Evolutionary conservation across 23 tunicate genomes (phyloP), one percentile per base, ranked within the genome.

Genomic region (Diplosoma virens): DNA sequence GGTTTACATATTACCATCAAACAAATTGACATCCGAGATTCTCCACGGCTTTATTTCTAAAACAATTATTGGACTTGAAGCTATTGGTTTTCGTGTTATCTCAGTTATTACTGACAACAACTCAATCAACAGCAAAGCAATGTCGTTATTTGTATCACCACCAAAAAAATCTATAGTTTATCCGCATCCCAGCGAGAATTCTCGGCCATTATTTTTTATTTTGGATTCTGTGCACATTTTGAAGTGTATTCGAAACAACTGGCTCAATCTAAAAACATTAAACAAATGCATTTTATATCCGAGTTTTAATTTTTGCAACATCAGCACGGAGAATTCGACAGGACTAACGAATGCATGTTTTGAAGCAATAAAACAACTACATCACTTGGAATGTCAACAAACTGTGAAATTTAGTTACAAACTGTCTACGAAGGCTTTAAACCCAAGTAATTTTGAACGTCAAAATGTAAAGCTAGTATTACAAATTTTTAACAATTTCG

Each of bases 241-340:
- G 3, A 67, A 67, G 74, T 67, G 74, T 52, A 67, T 67, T 18
- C 27, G 74, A n/a, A 67, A 67, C 28, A 67, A 67, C 36, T 67
- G 74, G 74, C 52, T 67, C 2, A 67, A 67, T 21, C 74, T 34
- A 67, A 67, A 67, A 67, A 34, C 52, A 29, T 6, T 5, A 7
- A 23, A 23, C 7, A 22, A 27, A 34, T 67, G 74, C 23, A 34
- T 67, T n/a, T 25, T 34, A 2, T 67, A 34, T 67, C 74, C 74
- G 3, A 17, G 28, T 34, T 67, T 67, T 24, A 67, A 67, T 5
- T 67, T n/a, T 25, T n/a, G 74, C 52, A 37, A 67, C 52, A 67
- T 67, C 50, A 18, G 7, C 14, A 67, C 74, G 9, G 25, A 35
- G 52, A 35, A n/a, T 67, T 35, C 50, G 25, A 14, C 50, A 17